These are phyloP conservation scores for Odontomachus brunneus DNA, from an alignment of 1,140 invertebrate species.

Conservation along the genomic window DNA sequence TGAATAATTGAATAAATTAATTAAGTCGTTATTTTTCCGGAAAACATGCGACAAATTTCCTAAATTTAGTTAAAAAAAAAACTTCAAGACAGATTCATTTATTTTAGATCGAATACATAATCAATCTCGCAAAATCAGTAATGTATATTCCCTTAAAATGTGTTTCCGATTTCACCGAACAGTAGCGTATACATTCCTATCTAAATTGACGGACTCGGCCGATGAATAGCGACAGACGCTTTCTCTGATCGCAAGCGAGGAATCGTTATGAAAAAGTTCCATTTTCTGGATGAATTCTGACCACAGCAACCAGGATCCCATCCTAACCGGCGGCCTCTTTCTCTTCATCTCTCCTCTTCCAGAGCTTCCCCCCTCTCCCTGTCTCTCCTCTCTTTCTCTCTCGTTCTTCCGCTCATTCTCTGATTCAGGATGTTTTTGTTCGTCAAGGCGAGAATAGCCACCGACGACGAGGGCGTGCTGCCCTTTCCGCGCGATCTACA, in stretches of 20 bases:
- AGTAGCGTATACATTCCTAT: slow-evolving; percentile 62
- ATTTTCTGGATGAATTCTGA: slow-evolving; percentile 71
- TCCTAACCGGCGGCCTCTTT: slow-evolving; percentile 31
- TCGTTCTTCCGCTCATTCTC: slow-evolving; percentile 38
- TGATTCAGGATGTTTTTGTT: slow-evolving; percentile 67
- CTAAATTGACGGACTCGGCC: slow-evolving; percentile 57
- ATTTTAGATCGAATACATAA: slow-evolving; percentile 21
- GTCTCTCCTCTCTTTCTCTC: background rate
- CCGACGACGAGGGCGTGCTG: slow-evolving; percentile 72
- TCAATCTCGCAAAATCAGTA: background rate
- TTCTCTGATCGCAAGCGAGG: slow-evolving; percentile 63
- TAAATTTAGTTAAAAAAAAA: slow-evolving; percentile 2
- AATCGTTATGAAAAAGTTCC: slow-evolving; percentile 72
- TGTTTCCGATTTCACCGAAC: slow-evolving; percentile 44
- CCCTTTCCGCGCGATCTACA: slow-evolving; percentile 78
- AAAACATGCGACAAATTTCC: background rate
- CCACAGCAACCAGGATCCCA: slow-evolving; percentile 51
- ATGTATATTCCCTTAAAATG: slow-evolving; percentile 16
- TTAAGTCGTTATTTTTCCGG: background rate
- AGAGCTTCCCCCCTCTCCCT: too few species aligned
- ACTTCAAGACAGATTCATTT: background rate
- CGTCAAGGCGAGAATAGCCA: slow-evolving; percentile 71
- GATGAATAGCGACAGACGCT: slow-evolving; percentile 63
- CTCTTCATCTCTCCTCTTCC: background rate
- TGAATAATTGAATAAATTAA: background rate